phyloP scores from a whole-genome alignment of 2,888 invertebrate genomes.

The Chrysotoxum bicinctum region DNA sequence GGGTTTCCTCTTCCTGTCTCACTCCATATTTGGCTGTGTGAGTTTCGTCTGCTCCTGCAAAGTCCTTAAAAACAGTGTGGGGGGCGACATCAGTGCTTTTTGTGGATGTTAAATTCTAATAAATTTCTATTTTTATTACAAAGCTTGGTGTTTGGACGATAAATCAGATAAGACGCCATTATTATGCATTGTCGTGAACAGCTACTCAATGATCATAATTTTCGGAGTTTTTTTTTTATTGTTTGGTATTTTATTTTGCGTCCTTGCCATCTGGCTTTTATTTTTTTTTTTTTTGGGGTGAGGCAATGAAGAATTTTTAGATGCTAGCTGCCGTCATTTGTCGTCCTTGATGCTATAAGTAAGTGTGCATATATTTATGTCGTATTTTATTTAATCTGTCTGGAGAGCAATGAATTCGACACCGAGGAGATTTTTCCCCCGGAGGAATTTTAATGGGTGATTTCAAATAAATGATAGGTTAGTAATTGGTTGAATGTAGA shows the following conservation, averaged over 20 bases:
- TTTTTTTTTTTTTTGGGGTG: background rate
- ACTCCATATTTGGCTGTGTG: background rate
- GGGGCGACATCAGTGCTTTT: conserved; percentile 11
- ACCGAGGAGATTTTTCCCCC: conserved; percentile 39
- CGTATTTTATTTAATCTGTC: conserved; percentile 54
- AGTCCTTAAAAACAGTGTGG: background rate
- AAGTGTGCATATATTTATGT: conserved; percentile 46
- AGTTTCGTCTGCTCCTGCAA: background rate
- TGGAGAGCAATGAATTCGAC: conserved; percentile 64
- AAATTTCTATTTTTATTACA: conserved; percentile 62
- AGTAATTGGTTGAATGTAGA: conserved; percentile 53
- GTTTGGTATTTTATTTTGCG: background rate
- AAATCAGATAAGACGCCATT: conserved; percentile 67
- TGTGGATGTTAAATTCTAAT: conserved; percentile 39
- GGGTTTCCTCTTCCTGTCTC: conserved; percentile 37
- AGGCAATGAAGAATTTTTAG: background rate
- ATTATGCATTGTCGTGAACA: conserved; percentile 68
- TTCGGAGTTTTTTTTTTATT: conserved; percentile 14
- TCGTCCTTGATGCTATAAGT: conserved; percentile 44
- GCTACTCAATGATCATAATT: conserved; percentile 57
- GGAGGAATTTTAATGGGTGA: conserved; percentile 48
- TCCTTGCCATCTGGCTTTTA: conserved; percentile 2
- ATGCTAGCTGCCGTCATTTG: conserved; percentile 35
- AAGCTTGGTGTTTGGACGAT: conserved; percentile 43
- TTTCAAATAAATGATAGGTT: conserved; percentile 62